A percentile compares a stretch with the other conserved stretches of the same genome.
phyloP scores from a whole-genome alignment of 2,113 vertebrate genomes.

The Ancistrus triradiatus region DNA sequence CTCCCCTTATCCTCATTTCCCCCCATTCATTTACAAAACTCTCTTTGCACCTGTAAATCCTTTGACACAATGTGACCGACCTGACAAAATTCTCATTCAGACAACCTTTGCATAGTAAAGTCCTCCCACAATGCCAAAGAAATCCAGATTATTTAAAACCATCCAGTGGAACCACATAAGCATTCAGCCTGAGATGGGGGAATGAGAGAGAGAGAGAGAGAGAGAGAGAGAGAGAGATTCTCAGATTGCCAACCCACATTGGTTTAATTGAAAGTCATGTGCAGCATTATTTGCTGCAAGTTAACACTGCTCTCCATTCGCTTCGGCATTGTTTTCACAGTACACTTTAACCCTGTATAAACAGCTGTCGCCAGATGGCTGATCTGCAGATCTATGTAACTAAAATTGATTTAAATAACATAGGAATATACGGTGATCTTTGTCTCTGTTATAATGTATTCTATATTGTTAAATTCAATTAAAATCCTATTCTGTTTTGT shows the following conservation, averaged over 20 bases:
- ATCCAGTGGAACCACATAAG: slow-evolving; percentile 52
- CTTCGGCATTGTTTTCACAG: too few relatives aligned
- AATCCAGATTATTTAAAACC: slow-evolving; percentile 41
- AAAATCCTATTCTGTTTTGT: background rate
- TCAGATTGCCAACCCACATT: slow-evolving; percentile 49
- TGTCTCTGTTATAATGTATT: background rate
- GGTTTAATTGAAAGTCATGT: slow-evolving; percentile 54
- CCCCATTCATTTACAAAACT: slow-evolving; percentile 46
- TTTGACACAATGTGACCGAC: slow-evolving; percentile 54
- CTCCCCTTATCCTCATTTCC: slow-evolving; percentile 14
- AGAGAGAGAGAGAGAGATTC: slow-evolving; percentile 22
- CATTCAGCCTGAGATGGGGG: slow-evolving; percentile 44
- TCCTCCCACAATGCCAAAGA: slow-evolving; percentile 55
- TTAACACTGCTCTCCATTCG: too few relatives aligned
- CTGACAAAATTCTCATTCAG: slow-evolving; percentile 58
- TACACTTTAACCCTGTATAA: too few relatives aligned
- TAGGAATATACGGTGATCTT: too few relatives aligned
- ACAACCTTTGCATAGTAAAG: slow-evolving; percentile 51
- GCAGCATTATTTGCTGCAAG: too few relatives aligned
- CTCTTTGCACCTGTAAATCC: slow-evolving; percentile 58
- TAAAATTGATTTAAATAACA: too few relatives aligned
- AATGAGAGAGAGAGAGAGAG: slow-evolving; percentile 39
- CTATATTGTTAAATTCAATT: background rate
- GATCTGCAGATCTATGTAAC: too few relatives aligned
- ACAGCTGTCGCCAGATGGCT: too few relatives aligned